phyloP scores from a whole-genome alignment of 2,888 invertebrate genomes.

The Lepidocyrtinus sp. region DNA sequence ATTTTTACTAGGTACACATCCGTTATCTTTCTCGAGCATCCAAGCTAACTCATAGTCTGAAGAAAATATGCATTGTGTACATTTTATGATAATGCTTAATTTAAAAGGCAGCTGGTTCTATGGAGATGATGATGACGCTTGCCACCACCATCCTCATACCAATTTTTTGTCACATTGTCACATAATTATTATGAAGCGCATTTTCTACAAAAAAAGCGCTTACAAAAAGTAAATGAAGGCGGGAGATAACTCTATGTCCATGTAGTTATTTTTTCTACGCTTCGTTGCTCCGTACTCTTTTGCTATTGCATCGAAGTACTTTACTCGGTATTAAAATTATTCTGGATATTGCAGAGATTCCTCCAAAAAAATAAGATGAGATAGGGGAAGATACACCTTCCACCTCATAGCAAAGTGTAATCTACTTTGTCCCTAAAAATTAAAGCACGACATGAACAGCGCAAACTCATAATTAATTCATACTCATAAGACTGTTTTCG shows the following conservation, averaged over 20 bases:
- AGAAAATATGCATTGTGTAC: slow-evolving; percentile 15
- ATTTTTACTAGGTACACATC: neutral
- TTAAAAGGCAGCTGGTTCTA: slow-evolving; percentile 26
- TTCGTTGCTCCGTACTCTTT: too few species aligned
- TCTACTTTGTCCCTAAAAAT: neutral
- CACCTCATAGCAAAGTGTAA: neutral
- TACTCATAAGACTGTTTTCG: slow-evolving; percentile 54
- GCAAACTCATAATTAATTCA: slow-evolving; percentile 58
- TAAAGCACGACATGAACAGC: slow-evolving; percentile 12
- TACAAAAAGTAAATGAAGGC: neutral
- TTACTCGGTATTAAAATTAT: neutral
- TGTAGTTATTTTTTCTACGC: too few species aligned
- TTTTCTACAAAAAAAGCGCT: neutral
- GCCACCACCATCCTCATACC: slow-evolving; percentile 16
- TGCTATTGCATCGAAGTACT: neutral
- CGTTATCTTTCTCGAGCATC: neutral
- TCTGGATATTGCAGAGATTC: neutral
- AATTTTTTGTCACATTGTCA: slow-evolving; percentile 21
- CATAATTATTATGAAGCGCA: slow-evolving; percentile 21
- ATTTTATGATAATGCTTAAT: slow-evolving; percentile 33
- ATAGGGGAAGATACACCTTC: neutral
- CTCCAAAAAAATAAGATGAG: neutral
- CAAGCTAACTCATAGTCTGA: neutral
- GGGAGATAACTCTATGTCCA: neutral
- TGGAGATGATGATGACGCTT: neutral